Evolutionary conservation across 2,797 vertebrate genomes (phyloP).

Genomic region (Sarcophilus harrisii): DNA sequence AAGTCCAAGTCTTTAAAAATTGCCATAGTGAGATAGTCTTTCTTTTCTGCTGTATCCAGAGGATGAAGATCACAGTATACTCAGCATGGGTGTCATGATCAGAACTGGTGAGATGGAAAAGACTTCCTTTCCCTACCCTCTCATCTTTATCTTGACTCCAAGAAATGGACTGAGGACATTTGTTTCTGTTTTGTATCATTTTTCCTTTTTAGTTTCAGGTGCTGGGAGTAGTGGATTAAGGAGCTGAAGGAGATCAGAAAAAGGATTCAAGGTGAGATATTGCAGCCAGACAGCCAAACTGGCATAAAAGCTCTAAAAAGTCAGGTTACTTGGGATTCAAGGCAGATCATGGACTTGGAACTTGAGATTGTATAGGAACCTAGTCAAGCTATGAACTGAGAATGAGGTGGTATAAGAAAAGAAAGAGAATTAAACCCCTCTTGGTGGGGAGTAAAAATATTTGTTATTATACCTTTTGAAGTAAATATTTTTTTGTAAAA

Average conservation of each 20-base stretch:
- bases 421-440: neutral
- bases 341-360: neutral
- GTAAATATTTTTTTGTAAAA: neutral
- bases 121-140: neutral
- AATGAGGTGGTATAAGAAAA: neutral
- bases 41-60: neutral
- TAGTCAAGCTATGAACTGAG: neutral
- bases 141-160: neutral
- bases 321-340: neutral
- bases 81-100: neutral
- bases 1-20: neutral
- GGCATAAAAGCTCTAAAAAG: neutral
- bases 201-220: neutral
- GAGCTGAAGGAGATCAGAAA: neutral
- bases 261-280: neutral
- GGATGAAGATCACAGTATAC: neutral
- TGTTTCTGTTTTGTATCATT: neutral
- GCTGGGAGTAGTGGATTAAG: neutral
- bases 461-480: neutral
- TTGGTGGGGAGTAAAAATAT: neutral
- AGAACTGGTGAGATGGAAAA: too few species aligned
- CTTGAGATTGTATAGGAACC: neutral
- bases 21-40: neutral
- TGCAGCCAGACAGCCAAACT: neutral
- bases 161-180: neutral